A percentile compares a stretch with the other conserved stretches of the same genome.
Evolutionary conservation across 2,797 vertebrate genomes (phyloP).

Genomic region (Florisuga fusca): DNA sequence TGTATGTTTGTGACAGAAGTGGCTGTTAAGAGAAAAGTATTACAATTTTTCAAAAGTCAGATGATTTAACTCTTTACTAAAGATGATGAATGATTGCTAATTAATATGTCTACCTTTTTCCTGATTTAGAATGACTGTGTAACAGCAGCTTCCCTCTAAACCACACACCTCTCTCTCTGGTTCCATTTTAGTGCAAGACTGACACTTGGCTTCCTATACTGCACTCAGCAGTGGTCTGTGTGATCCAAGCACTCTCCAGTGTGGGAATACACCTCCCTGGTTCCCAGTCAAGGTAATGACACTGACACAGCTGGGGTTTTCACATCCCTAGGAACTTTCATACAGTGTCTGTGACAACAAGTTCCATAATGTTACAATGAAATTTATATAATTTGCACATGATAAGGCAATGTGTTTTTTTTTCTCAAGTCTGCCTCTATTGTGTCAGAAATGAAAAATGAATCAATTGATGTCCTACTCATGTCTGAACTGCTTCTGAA

Average conservation of each 20-base stretch:
- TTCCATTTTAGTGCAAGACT: background rate
- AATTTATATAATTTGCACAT: background rate
- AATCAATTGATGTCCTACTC: background rate
- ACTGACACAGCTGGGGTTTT: background rate
- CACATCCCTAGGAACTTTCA: background rate
- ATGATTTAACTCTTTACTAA: background rate
- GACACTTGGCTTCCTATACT: background rate
- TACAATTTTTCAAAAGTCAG: background rate
- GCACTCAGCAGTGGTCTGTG: background rate
- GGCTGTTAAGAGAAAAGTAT: background rate
- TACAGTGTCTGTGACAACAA: background rate
- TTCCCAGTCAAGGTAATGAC: background rate
- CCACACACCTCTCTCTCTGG: accelerated
- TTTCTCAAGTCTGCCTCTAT: background rate
- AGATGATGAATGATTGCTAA: background rate
- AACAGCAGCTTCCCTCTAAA: background rate
- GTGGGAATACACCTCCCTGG: background rate
- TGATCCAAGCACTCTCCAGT: background rate
- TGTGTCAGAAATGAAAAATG: background rate
- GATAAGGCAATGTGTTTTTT: background rate
- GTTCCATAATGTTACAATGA: background rate
- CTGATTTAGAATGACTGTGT: background rate
- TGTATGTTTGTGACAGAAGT: background rate
- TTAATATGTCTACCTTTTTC: background rate
- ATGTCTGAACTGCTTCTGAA: background rate